A percentile compares a stretch with the other conserved stretches of the same genome.
phyloP scores from a whole-genome alignment of 2,888 invertebrate species.

The Tipula helvola region DNA sequence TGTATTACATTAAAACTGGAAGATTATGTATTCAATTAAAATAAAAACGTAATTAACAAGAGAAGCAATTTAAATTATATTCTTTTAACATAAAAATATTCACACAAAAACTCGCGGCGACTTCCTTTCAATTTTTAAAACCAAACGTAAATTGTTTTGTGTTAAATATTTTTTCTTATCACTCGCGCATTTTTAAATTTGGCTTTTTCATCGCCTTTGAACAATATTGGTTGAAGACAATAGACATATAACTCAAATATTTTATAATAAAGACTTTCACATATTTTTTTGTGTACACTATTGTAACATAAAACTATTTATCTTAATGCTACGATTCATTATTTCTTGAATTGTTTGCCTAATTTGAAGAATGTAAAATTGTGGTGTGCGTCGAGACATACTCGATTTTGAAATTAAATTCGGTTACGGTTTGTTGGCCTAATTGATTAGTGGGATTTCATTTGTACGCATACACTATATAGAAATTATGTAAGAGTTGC shows the following conservation, averaged over 20 bases:
- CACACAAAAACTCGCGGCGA: background rate
- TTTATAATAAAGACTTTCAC: background rate
- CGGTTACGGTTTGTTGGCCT: background rate
- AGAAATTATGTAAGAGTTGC: background rate
- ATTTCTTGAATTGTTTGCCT: background rate
- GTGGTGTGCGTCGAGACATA: background rate
- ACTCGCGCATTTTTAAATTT: background rate
- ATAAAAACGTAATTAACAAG: background rate
- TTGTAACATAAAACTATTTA: background rate
- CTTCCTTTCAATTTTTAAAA: background rate
- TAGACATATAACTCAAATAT: background rate
- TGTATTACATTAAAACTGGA: background rate
- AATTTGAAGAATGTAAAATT: background rate
- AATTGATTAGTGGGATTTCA: background rate
- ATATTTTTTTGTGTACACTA: background rate
- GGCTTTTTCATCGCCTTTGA: background rate
- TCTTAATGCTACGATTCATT: background rate
- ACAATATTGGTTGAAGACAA: background rate
- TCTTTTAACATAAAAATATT: background rate
- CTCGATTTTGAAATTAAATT: background rate
- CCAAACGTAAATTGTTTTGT: background rate
- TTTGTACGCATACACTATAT: background rate
- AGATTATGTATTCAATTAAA: background rate
- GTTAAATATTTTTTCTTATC: background rate
- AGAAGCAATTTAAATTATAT: background rate